phyloP scores from a whole-genome alignment of 2,113 vertebrate species.

The Fregetta grallaria region DNA sequence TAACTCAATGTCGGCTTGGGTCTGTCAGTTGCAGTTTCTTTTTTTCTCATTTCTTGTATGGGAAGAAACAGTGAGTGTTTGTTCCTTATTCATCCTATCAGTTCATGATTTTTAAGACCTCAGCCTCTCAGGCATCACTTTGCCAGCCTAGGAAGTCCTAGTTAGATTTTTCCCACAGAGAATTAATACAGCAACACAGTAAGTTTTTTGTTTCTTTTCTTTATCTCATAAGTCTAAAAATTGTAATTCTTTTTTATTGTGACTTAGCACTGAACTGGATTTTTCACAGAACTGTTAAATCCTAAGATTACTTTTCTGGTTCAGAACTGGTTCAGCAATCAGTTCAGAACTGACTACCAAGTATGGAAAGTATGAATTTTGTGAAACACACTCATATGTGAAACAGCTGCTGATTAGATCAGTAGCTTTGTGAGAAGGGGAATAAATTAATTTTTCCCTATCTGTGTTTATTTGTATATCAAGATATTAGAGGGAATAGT shows the following conservation, averaged over 20 bases:
- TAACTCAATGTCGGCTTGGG: not conserved
- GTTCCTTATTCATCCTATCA: not conserved
- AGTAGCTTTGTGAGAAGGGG: not conserved
- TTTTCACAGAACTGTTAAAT: not conserved
- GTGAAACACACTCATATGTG: not conserved
- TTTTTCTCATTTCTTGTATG: not conserved
- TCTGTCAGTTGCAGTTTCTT: not conserved
- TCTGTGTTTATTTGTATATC: not conserved
- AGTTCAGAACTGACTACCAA: not conserved
- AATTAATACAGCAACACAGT: not conserved
- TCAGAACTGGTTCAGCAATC: no score
- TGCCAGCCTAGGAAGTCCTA: not conserved
- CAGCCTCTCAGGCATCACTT: not conserved
- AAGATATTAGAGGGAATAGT: not conserved
- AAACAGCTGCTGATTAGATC: not conserved
- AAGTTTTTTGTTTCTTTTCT: not conserved
- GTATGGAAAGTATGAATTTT: not conserved
- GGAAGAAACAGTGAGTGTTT: not conserved
- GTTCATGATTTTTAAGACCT: not conserved
- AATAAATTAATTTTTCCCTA: not conserved
- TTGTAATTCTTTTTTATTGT: not conserved
- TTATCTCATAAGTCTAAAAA: not conserved
- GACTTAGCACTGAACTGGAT: not conserved
- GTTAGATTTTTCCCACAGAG: not conserved
- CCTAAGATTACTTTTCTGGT: not conserved